phyloP scores from a whole-genome alignment of 2,888 invertebrate species.

The Protophormia terraenovae region DNA sequence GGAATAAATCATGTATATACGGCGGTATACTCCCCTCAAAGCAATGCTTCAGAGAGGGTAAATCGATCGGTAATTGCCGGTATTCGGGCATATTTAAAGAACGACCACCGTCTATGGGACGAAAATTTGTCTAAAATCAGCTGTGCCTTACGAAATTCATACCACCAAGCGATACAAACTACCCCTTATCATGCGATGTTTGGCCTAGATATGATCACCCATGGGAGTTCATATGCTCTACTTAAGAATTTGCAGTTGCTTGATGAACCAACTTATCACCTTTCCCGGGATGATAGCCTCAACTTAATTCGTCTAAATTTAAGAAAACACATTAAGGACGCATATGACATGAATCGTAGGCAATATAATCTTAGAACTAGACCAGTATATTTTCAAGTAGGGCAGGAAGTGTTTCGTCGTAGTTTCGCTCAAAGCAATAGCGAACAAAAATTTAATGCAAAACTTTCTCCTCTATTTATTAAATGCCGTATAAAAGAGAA shows the following conservation, averaged over 20 bases:
- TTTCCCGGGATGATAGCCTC: background rate
- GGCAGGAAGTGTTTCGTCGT: slow-evolving; percentile 36
- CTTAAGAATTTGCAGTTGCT: background rate
- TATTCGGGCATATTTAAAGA: too few relatives aligned
- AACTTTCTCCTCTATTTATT: background rate
- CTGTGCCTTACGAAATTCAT: background rate
- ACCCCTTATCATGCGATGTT: background rate
- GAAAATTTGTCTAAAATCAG: too few relatives aligned
- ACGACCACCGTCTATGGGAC: too few relatives aligned
- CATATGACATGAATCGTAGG: background rate
- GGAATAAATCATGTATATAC: too few relatives aligned
- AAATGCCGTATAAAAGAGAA: background rate
- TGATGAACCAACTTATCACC: background rate
- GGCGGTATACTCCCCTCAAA: too few relatives aligned
- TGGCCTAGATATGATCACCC: background rate
- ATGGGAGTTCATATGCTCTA: background rate
- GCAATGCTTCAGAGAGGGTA: too few relatives aligned
- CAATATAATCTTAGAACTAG: background rate
- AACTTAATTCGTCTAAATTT: background rate
- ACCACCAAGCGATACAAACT: background rate
- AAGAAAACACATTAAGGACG: background rate
- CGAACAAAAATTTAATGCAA: background rate
- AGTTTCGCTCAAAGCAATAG: slow-evolving; percentile 32
- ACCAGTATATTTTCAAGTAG: too few relatives aligned
- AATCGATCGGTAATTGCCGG: too few relatives aligned